These are phyloP conservation scores for Monomorium pharaonis DNA, from an alignment of 1,140 invertebrate genomes.

Conservation along the genomic window DNA sequence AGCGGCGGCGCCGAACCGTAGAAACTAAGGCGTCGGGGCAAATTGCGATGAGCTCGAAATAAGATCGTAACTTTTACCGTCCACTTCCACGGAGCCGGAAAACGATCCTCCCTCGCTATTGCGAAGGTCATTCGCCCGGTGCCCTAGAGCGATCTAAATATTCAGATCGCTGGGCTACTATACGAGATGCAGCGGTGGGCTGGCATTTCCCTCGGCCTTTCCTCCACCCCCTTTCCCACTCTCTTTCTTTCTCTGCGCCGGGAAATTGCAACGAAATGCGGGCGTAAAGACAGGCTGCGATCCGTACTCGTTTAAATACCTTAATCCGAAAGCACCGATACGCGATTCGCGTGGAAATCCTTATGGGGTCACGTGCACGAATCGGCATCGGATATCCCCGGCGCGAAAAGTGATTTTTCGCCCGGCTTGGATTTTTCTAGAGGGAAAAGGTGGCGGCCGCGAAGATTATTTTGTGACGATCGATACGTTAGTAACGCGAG, in stretches of 20 bases:
- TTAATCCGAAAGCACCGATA: constrained; percentile 65
- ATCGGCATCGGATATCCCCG: constrained; percentile 3
- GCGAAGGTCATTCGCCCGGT: constrained; percentile 48
- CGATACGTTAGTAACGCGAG: constrained; percentile 50
- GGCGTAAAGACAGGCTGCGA: neutral
- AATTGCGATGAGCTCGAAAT: constrained; percentile 50
- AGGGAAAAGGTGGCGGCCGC: neutral
- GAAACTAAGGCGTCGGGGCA: constrained; percentile 18
- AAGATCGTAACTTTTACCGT: constrained; percentile 61
- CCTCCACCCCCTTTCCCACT: neutral
- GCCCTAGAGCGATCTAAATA: constrained; percentile 73
- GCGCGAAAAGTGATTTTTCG: constrained; percentile 51
- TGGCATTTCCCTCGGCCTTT: neutral
- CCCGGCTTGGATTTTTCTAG: constrained; percentile 9
- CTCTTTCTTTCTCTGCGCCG: neutral
- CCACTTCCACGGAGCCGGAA: constrained; percentile 44
- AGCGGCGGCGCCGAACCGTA: neutral
- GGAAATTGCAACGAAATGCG: constrained; percentile 59
- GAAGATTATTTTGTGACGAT: constrained; percentile 54
- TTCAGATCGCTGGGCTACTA: constrained; percentile 64
- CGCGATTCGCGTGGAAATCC: constrained; percentile 56
- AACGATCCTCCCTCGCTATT: constrained; percentile 56
- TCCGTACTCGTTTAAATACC: constrained; percentile 59
- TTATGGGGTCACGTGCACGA: constrained; percentile 15
- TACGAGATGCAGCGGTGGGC: neutral